phyloP scores from a whole-genome alignment of 2,113 vertebrate genomes.

The Gobiocypris rarus region DNA sequence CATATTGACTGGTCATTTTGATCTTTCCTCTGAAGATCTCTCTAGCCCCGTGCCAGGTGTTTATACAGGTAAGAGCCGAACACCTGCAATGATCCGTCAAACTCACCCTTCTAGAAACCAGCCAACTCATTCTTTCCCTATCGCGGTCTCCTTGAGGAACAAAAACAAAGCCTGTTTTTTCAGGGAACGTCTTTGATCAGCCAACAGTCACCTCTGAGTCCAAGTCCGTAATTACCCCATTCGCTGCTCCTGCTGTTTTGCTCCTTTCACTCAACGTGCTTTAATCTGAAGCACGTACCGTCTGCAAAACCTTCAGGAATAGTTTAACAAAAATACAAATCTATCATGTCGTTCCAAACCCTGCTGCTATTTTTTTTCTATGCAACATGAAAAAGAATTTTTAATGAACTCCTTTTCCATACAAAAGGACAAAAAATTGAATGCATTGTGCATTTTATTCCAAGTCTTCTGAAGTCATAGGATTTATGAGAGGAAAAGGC shows the following conservation, averaged over 20 bases:
- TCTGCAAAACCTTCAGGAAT: neutral
- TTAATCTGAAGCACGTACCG: neutral
- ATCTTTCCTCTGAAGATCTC: slow-evolving; percentile 57
- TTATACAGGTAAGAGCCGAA: slow-evolving; percentile 55
- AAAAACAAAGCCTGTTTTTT: slow-evolving; percentile 41
- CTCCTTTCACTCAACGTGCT: neutral
- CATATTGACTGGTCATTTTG: slow-evolving; percentile 48
- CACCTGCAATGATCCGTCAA: slow-evolving; percentile 66
- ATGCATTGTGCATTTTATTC: neutral
- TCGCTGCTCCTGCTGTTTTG: neutral
- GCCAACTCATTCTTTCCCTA: slow-evolving; percentile 60
- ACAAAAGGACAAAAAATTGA: neutral
- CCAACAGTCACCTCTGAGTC: slow-evolving; percentile 29
- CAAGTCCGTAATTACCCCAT: neutral
- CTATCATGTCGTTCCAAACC: neutral
- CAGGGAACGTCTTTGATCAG: slow-evolving; percentile 50
- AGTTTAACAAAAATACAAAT: neutral
- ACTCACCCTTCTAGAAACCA: slow-evolving; percentile 49
- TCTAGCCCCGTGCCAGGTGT: slow-evolving; percentile 54
- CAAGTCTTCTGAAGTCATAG: neutral
- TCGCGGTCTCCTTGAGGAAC: slow-evolving; percentile 32
- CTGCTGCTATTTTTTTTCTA: neutral
- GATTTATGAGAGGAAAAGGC: neutral
- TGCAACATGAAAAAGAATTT: neutral
- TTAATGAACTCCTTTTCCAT: neutral